Evolutionary conservation across 2,888 invertebrate species (phyloP), one percentile per base, ranked within the genome.

Genomic region (Aphidius colemani): DNA sequence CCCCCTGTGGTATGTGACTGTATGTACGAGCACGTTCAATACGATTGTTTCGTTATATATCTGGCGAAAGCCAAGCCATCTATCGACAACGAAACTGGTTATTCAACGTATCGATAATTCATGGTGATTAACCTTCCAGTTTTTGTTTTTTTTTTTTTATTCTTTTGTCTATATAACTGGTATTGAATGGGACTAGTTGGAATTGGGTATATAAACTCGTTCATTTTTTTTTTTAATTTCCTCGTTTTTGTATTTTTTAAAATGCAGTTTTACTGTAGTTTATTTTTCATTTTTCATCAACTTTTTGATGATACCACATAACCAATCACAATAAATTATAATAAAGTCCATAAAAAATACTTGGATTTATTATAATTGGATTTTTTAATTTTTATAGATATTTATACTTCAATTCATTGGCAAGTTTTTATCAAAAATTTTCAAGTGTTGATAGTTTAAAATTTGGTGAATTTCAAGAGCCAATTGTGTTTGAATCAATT

Each of bases 351-450:
- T 18, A 51, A 51, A 10, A 40, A 41, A 53, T 13, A 43, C 4
- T 2, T 10, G 41, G 55, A 3, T 55, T 6, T 55, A 18, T 18
- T 2, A 18, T 18, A 2, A 18, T 18, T 18, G 1, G 1, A 18
- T 49, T 40, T 46, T 18, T 10, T 8, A 53, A 8, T 13, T 51
- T 18, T 80, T 78, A 59, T 75, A 82, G 82, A 70, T 80, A 80
- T 65, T 74, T 82, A 44, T 82, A 81, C 73, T 82, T 81, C 76
- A 82, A 82, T 70, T 79, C 82, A 43, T 67, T 82, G 69, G 80
- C 82, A 55, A 82, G 82, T 65, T 82, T 73, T 69, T 70, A 73
- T 61, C 75, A 82, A 69, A 82, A 82, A 69, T 79, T 78, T 67
- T 69, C 74, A 58, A 73, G 74, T 66, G 73, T 74, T 41, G 63